Evolutionary conservation across 2,888 invertebrate genomes (phyloP), one percentile per base, ranked within the genome.

Genomic region (Rhyacophila evoluta): DNA sequence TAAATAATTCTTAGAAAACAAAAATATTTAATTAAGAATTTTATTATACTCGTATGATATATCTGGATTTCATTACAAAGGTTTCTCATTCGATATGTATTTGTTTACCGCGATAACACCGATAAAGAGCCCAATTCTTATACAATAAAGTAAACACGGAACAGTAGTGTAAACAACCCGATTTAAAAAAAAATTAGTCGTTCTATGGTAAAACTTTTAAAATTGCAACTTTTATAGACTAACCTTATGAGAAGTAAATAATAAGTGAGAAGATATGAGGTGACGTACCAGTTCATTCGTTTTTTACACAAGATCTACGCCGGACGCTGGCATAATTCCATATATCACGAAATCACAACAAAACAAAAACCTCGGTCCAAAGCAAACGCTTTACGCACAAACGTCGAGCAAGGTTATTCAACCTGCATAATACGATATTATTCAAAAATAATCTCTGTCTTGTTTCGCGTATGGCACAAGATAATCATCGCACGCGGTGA

Each of bases 261-360:
- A 15, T 19, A 19, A 55, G 10, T 19, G n/a, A n/a, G n/a, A n/a
- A n/a, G n/a, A n/a, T n/a, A 55, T 19, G 29, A 33, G 29, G 2
- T 6, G 29, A 55, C 55, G 55, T 55, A 55, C 55, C 55, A 55
- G 10, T 55, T 55, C 25, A 19, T 55, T 10, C 15, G 55, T 19
- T 55, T 10, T 55, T 39, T 39, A 39, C n/a, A 15, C 12, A 12
- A 39, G 15, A 39, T 39, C 39, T 12, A 39, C 39, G 19, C 55
- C 25, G 55, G 15, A 55, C 15, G 55, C 55, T 55, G 55, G 55
- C 55, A 55, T 55, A 5, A 55, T 55, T 55, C 55, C 55, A 55
- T 55, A 55, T 55, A 55, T 55, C 55, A 55, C 55, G 19, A 55
- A 55, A 55, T 55, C 55, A 55, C 55, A 55, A 55, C 55, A 55